Conservation (phyloP, 2,888 invertebrate species). For the Blastobasis lacticolella region DNA sequence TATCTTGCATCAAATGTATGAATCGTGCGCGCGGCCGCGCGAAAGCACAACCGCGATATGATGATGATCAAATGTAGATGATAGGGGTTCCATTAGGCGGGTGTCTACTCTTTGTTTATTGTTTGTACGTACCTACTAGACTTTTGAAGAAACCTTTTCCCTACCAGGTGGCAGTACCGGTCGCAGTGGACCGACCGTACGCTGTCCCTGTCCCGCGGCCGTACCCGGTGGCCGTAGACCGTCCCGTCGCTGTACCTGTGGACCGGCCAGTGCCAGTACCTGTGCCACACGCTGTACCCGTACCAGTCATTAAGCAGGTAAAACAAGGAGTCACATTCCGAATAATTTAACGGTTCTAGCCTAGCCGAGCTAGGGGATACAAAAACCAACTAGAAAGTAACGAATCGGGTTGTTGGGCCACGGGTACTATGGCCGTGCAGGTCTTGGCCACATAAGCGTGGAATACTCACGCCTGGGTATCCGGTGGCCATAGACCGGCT, state of each 20-base stretch:
- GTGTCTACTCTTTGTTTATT: too few species aligned
- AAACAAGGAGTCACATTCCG: constrained; percentile 2
- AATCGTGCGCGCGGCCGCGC: too few species aligned
- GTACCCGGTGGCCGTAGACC: constrained; percentile 65
- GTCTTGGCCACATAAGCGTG: constrained; percentile 17
- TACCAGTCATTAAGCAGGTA: constrained; percentile 62
- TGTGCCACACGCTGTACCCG: constrained; percentile 59
- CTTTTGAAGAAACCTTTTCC: too few species aligned
- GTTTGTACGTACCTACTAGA: too few species aligned
- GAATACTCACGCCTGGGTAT: constrained; percentile 27
- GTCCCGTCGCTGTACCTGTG: constrained; percentile 64
- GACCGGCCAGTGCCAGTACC: constrained; percentile 67
- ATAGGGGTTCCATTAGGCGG: too few species aligned
- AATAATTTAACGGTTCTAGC: constrained; percentile 37
- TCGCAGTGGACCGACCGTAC: constrained; percentile 67
- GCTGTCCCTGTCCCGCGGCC: constrained; percentile 66
- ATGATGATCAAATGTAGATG: too few species aligned
- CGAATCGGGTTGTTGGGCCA: constrained; percentile 59
- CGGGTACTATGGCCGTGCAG: constrained; percentile 30
- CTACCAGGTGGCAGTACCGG: constrained; percentile 60
- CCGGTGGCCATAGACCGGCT: constrained; percentile 65
- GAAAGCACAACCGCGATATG: too few species aligned
- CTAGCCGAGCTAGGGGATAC: constrained; percentile 58
- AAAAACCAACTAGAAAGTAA: constrained; percentile 57
- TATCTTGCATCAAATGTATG: too few species aligned